Conservation (phyloP, 2,888 invertebrate species). For the Spisula solida region DNA sequence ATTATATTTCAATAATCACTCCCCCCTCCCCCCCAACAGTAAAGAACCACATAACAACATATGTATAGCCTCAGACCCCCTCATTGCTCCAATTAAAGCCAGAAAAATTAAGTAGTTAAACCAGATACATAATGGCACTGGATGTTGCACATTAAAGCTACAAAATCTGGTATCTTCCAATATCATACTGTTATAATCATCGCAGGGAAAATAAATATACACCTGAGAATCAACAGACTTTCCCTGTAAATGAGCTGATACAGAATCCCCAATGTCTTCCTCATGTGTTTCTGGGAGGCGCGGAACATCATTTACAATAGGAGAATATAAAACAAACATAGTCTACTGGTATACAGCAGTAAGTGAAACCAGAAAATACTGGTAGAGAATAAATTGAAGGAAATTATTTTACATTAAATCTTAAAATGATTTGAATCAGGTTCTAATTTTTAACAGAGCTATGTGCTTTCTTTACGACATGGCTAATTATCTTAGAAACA, state of each 20-base stretch:
- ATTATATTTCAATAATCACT: no score
- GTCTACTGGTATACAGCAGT: not conserved
- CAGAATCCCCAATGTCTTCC: not conserved
- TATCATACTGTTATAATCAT: conserved; percentile 16
- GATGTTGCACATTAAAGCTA: conserved; percentile 7
- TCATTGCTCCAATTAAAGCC: not conserved
- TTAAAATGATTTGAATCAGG: not conserved
- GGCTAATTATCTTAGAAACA: no score
- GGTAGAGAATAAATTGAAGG: not conserved
- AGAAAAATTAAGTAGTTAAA: not conserved
- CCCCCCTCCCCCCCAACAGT: no score
- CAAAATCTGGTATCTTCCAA: conserved; percentile 1
- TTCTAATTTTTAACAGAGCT: not conserved
- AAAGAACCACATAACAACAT: no score
- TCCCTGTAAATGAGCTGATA: not conserved
- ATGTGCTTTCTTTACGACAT: no score
- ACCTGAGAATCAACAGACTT: not conserved
- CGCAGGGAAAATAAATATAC: not conserved
- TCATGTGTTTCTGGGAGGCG: not conserved
- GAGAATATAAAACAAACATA: not conserved
- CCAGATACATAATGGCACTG: not conserved
- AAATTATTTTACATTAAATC: not conserved
- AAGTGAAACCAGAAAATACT: not conserved
- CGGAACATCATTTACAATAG: not conserved
- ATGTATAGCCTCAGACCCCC: not conserved